Percentiles rank a stretch among this genome's conserved stretches.
These are phyloP conservation scores for Orthosia gracilis DNA, from an alignment of 2,888 invertebrate genomes.

Conservation along the genomic window DNA sequence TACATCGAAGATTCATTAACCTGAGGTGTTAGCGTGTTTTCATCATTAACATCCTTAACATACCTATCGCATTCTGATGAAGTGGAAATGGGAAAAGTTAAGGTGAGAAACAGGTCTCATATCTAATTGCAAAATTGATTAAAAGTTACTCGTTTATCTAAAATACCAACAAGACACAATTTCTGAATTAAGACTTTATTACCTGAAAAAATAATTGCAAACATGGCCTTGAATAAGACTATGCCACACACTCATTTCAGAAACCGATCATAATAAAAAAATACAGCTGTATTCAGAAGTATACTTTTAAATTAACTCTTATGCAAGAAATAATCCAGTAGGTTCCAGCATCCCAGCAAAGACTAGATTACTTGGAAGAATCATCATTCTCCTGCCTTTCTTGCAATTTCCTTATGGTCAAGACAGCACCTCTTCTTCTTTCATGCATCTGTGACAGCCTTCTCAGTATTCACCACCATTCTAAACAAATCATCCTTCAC, in stretches of 20 bases:
- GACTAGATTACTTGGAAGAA: too few species aligned
- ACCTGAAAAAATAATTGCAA: too few species aligned
- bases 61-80: background rate
- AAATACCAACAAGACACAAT: too few species aligned
- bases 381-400: background rate
- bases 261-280: too few species aligned
- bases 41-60: background rate
- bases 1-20: constrained; percentile 27
- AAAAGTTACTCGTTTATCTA: too few species aligned
- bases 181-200: too few species aligned
- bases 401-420: background rate
- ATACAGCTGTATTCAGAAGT: too few species aligned
- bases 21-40: constrained; percentile 15
- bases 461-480: background rate
- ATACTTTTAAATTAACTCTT: too few species aligned
- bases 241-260: too few species aligned
- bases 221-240: too few species aligned
- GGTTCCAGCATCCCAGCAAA: too few species aligned
- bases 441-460: background rate
- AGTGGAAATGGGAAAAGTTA: background rate
- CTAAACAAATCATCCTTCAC: background rate
- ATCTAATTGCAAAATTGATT: background rate
- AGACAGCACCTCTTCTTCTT: background rate
- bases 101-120: background rate
- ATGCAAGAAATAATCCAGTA: too few species aligned